phyloP scores from a whole-genome alignment of 1,140 invertebrate genomes.

The Caenorhabditis tropicalis region DNA sequence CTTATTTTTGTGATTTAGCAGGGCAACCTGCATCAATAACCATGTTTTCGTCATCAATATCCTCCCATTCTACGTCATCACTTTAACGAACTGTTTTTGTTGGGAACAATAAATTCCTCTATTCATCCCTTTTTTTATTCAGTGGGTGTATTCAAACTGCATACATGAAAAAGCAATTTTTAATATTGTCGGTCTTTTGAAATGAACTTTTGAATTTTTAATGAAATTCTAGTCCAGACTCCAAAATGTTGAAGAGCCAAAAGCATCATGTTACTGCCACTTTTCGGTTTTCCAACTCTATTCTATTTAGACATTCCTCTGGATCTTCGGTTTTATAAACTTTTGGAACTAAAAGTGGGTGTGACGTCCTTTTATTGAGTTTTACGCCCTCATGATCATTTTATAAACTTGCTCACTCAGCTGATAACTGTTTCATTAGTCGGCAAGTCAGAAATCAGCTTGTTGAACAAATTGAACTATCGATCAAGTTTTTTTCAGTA shows the following conservation, averaged over 20 bases:
- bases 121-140: not conserved
- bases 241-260: not conserved
- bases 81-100: not conserved
- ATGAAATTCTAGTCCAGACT: not conserved
- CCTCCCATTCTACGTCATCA: not conserved
- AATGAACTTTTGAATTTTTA: too few species aligned
- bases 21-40: not conserved
- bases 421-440: not conserved
- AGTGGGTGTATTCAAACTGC: not conserved
- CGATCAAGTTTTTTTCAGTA: not conserved
- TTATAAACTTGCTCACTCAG: conserved; percentile 1
- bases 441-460: not conserved
- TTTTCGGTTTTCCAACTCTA: not conserved
- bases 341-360: not conserved
- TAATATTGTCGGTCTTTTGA: too few species aligned
- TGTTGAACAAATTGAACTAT: not conserved
- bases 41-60: not conserved
- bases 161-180: not conserved
- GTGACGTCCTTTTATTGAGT: not conserved
- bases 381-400: not conserved
- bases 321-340: not conserved
- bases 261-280: not conserved
- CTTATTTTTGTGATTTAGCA: not conserved
- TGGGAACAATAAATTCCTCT: not conserved
- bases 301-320: not conserved